Percentiles rank a stretch among this genome's conserved stretches.
Conservation (phyloP, 2,113 vertebrate species). For the Mirounga angustirostris region DNA sequence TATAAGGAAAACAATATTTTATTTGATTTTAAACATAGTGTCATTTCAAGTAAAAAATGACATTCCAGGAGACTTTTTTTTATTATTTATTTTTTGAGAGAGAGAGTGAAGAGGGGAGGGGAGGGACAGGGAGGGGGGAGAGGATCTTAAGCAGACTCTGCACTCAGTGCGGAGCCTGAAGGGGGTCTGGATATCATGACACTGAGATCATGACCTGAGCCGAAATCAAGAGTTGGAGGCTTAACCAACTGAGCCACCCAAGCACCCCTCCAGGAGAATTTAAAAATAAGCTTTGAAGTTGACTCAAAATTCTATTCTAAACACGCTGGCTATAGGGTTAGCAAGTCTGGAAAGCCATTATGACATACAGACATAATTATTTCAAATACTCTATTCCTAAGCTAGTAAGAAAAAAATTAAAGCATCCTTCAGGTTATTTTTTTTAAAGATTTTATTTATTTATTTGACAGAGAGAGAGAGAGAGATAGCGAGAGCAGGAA, state of each 20-base stretch:
- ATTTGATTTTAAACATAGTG: slow-evolving; percentile 1
- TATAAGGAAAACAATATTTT: slow-evolving; percentile 1
- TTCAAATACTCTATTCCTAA: slow-evolving; percentile 12
- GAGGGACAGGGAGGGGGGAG: not conserved
- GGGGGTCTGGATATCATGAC: not conserved
- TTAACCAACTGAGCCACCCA: not conserved
- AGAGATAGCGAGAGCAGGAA: too few relatives aligned
- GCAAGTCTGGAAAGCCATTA: not conserved
- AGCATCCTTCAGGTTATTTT: not conserved
- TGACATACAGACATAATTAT: not conserved
- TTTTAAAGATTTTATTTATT: too few relatives aligned
- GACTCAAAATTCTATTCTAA: slow-evolving; percentile 21
- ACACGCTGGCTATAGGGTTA: not conserved
- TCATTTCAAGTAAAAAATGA: slow-evolving; percentile 37
- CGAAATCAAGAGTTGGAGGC: not conserved
- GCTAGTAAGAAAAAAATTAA: not conserved
- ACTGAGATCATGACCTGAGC: not conserved
- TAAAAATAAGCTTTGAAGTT: slow-evolving; percentile 58
- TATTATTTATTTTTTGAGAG: not conserved
- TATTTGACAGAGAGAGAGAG: too few relatives aligned
- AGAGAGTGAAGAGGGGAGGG: not conserved
- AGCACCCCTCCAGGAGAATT: not conserved
- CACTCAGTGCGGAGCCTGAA: not conserved
- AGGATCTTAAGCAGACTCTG: not conserved
- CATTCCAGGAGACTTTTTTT: not conserved